phyloP scores from a whole-genome alignment of 2,888 invertebrate species.

The Dimorphilus gyrociliatus region DNA sequence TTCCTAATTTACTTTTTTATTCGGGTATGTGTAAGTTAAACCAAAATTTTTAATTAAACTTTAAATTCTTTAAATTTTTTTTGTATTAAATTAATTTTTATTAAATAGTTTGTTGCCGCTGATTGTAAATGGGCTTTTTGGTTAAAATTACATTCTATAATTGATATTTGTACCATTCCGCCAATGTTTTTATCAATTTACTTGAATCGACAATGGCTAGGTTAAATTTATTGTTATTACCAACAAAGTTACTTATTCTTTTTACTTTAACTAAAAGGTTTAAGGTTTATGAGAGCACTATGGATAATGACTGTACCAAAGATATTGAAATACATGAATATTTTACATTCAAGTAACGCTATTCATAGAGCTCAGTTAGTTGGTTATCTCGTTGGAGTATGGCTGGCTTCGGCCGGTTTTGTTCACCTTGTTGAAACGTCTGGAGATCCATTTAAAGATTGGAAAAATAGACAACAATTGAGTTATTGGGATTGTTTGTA shows the following conservation, averaged over 20 bases:
- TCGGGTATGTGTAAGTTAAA: constrained; percentile 6
- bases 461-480: constrained; percentile 34
- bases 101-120: constrained; percentile 13
- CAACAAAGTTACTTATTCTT: no score
- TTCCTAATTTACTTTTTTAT: constrained; percentile 14
- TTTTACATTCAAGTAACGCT: constrained; percentile 13
- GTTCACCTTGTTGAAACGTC: constrained; percentile 16
- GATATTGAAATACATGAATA: constrained; percentile 14
- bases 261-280: no score
- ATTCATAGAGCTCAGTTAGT: constrained; percentile 13
- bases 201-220: constrained; percentile 14
- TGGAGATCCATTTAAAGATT: constrained; percentile 11
- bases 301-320: constrained; percentile 14
- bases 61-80: no score
- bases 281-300: constrained; percentile 14
- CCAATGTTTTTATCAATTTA: constrained; percentile 13
- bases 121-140: constrained; percentile 14
- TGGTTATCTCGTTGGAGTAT: constrained; percentile 12
- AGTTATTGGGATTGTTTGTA: constrained; percentile 98
- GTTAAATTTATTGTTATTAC: constrained; percentile 9
- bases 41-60: no score
- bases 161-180: constrained; percentile 16
- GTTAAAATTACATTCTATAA: constrained; percentile 14
- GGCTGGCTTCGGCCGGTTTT: constrained; percentile 14
- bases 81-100: no score